Conservation (phyloP, 2,113 vertebrate genomes). For the Boulengeromyrus knoepffleri region DNA sequence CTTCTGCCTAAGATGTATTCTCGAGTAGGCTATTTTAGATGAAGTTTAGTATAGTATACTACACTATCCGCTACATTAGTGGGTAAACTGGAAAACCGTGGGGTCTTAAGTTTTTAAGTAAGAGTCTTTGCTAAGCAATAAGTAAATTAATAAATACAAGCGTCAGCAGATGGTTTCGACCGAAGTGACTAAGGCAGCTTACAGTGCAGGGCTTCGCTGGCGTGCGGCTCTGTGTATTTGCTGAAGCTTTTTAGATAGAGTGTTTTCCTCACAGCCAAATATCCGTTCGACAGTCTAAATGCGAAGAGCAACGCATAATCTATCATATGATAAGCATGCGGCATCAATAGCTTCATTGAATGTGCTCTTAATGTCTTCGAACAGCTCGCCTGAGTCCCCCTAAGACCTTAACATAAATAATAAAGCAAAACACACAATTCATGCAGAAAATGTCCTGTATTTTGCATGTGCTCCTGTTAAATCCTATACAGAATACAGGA, state of each 20-base stretch:
- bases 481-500: slow-evolving; percentile 19
- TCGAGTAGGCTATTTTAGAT: neutral
- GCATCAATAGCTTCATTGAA: neutral
- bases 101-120: neutral
- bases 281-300: neutral
- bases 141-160: neutral
- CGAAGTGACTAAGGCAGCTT: neutral
- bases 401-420: neutral
- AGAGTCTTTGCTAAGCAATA: neutral
- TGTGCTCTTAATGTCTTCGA: neutral
- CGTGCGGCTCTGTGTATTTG: neutral
- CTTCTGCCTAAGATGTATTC: neutral
- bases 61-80: neutral
- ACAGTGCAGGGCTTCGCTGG: neutral
- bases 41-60: neutral
- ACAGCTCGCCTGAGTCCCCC: neutral
- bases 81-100: neutral
- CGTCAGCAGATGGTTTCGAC: neutral
- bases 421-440: neutral
- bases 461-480: neutral
- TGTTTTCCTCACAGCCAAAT: neutral
- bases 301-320: neutral
- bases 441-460: neutral
- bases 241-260: neutral
- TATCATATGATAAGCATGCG: neutral